A percentile compares a stretch with the other conserved stretches of the same genome.
phyloP scores from a whole-genome alignment of 2,113 vertebrate species.

The Xerus inauris region DNA sequence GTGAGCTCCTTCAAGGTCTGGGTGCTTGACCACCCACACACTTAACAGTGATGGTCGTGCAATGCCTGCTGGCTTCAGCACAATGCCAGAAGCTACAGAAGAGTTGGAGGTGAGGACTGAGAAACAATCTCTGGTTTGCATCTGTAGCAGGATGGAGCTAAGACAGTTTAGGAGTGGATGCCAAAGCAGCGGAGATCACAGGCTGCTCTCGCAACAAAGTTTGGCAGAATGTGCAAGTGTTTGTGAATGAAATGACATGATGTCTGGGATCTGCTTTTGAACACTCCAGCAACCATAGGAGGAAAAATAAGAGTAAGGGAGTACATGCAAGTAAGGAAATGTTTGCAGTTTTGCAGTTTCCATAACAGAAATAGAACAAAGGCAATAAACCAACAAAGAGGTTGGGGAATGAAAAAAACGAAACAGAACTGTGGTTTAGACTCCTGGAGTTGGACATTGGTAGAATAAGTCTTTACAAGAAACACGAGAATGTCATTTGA shows the following conservation, averaged over 20 bases:
- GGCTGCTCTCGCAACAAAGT: background rate
- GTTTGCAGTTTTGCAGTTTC: background rate
- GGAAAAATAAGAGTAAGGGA: too few species aligned
- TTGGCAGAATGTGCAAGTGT: background rate
- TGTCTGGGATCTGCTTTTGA: background rate
- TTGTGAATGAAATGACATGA: background rate
- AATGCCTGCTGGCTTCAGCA: background rate
- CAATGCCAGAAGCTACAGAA: background rate
- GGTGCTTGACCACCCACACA: background rate
- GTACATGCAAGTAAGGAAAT: background rate
- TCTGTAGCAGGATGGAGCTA: background rate
- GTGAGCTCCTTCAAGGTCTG: background rate
- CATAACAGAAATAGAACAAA: background rate
- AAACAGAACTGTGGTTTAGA: background rate
- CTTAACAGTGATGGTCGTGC: background rate
- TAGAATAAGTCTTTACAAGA: background rate
- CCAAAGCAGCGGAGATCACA: accelerated
- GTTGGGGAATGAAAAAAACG: background rate
- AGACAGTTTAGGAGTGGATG: background rate
- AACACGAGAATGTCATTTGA: background rate
- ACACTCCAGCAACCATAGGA: background rate
- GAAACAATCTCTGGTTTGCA: background rate
- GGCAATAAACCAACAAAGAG: background rate
- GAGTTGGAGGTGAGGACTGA: background rate
- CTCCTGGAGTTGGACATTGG: background rate